Evolutionary conservation across 2,888 invertebrate genomes (phyloP), one percentile per base, ranked within the genome.

Genomic region (Pandemis cinnamomeana): DNA sequence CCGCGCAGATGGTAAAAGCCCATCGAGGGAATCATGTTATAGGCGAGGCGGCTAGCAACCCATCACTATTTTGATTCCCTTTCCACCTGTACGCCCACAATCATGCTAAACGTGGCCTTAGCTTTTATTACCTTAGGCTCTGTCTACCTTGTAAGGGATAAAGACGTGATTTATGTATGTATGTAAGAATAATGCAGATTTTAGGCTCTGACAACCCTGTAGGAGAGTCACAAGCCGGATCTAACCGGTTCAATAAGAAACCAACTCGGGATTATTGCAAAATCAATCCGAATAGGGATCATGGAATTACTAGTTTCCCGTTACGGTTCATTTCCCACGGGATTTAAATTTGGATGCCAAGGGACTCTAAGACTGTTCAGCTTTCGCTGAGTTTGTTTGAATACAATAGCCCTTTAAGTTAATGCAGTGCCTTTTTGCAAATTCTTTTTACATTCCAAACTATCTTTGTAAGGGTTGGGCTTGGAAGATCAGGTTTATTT

Each of bases 251-350:
- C 63, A 44, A 71, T 67, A 61, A 67, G 62, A 72, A 51, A 67
- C 44, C 46, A 41, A 72, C 44, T 61, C 62, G 41, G 72, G 62
- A 64, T 72, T 72, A 72, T 69, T 27, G 42, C 68, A 64, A 72
- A 72, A 72, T 72, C 72, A 69, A 72, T 72, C 69, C 68, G 69
- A 63, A 69, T 68, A 69, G 72, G 68, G 68, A 64, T 60, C 64
- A 60, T 42, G 27, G 73, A 69, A 72, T 69, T 41, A 72, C 68
- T 51, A 72, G 67, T 63, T 72, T 53, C 36, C 73, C 60, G 60
- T 44, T 58, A 64, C 51, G 68, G 69, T 69, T 64, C 72, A 73
- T 73, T 70, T 73, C 73, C 73, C 73, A 44, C 44, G 73, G 44
- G 73, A 73, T 73, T 73, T 73, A 69, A 73, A 70, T 70, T 64